phyloP scores from a whole-genome alignment of 2,797 vertebrate genomes.

The Pangasius larnaudii region DNA sequence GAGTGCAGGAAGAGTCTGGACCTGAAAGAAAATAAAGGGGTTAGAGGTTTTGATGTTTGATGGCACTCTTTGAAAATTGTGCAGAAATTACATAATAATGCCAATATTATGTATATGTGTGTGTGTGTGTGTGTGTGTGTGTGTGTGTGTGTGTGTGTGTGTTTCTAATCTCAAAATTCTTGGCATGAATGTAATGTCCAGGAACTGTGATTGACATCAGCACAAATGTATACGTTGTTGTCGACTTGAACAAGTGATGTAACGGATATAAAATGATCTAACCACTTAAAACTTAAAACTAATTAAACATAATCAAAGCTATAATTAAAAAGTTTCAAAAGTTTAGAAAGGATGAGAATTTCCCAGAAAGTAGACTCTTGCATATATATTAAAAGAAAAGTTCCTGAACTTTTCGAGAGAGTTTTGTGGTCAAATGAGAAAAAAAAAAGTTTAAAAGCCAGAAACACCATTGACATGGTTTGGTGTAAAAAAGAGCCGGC shows the following conservation, averaged over 20 bases:
- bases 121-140: not conserved
- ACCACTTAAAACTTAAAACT: not conserved
- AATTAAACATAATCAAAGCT: not conserved
- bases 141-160: no score
- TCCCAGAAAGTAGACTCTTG: not conserved
- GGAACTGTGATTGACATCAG: not conserved
- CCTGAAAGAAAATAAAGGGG: conserved; percentile 56
- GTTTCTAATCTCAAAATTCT: not conserved
- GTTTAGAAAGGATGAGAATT: not conserved
- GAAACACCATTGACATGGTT: not conserved
- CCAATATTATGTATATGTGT: no score
- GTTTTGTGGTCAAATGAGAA: not conserved
- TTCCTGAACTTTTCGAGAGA: not conserved
- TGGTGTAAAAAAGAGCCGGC: not conserved
- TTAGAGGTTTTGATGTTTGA: not conserved
- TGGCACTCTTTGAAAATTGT: not conserved
- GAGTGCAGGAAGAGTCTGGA: conserved; percentile 69
- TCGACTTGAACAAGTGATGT: not conserved
- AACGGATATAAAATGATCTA: not conserved
- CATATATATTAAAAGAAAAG: not conserved
- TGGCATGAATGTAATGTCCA: not conserved
- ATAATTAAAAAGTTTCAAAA: not conserved
- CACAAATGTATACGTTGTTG: not conserved
- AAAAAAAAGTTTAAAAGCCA: not conserved
- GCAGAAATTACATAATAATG: no score